These are phyloP conservation scores for Hirtodrosophila confusa DNA, from an alignment of 2,888 invertebrate species.

Conservation along the genomic window DNA sequence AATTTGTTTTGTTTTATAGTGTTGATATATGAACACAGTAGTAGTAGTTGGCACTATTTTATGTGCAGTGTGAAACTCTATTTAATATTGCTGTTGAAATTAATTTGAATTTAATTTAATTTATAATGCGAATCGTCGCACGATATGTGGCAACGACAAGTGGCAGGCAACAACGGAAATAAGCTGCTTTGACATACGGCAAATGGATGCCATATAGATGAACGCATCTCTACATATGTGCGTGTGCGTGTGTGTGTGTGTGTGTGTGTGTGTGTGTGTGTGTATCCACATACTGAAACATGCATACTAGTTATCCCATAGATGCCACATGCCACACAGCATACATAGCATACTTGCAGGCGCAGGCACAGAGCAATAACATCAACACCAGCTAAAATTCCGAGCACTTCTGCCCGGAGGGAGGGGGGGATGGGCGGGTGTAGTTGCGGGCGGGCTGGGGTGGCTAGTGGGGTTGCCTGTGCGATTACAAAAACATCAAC, in stretches of 20 bases:
- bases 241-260: too few relatives aligned
- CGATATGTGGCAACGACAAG: slow-evolving; percentile 9
- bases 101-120: slow-evolving; percentile 65
- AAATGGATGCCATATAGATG: slow-evolving; percentile 23
- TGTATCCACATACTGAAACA: background rate
- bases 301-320: slow-evolving; percentile 4
- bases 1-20: slow-evolving; percentile 4
- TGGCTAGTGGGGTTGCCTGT: slow-evolving; percentile 38
- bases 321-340: slow-evolving; percentile 36
- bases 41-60: background rate
- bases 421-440: slow-evolving; percentile 1
- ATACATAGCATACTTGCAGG: slow-evolving; percentile 28
- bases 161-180: slow-evolving; percentile 28
- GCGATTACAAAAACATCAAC: slow-evolving; percentile 79
- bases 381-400: slow-evolving; percentile 37
- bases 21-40: slow-evolving; percentile 10
- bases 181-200: slow-evolving; percentile 39
- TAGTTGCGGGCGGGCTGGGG: slow-evolving; percentile 2
- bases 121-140: slow-evolving; percentile 49
- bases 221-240: background rate
- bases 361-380: slow-evolving; percentile 32
- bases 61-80: slow-evolving; percentile 12
- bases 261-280: too few relatives aligned
- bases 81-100: slow-evolving; percentile 45
- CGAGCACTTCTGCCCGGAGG: background rate